These are phyloP conservation scores for Manduca sexta DNA, from an alignment of 1,140 invertebrate species.

Conservation along the genomic window DNA sequence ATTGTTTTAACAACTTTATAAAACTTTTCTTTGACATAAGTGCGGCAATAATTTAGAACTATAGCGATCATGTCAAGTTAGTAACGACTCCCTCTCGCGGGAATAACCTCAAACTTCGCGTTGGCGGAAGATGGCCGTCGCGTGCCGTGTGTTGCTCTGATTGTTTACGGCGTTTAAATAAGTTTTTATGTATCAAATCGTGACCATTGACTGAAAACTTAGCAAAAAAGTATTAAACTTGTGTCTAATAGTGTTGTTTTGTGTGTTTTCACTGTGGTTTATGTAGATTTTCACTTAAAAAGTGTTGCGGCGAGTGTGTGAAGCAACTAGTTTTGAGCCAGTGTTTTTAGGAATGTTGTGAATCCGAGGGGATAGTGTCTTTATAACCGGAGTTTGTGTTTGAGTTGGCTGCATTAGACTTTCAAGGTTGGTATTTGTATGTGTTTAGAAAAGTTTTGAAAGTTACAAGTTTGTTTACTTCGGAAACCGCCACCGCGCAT, in stretches of 20 bases:
- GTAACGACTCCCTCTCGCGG: conserved; percentile 42
- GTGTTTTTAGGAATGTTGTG: conserved; percentile 66
- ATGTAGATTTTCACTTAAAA: conserved; percentile 53
- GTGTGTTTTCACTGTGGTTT: conserved; percentile 32
- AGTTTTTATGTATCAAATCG: conserved; percentile 49
- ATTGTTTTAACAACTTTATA: too few species aligned
- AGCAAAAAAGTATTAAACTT: conserved; percentile 25
- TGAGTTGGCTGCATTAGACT: conserved; percentile 22
- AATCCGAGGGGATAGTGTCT: conserved; percentile 57
- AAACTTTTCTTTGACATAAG: too few species aligned
- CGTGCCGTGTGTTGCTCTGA: conserved; percentile 58
- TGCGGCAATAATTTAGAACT: too few species aligned
- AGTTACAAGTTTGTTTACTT: conserved; percentile 55
- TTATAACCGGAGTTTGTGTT: conserved; percentile 32
- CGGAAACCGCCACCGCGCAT: conserved; percentile 53
- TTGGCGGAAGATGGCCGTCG: conserved; percentile 69
- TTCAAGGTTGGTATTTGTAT: conserved; percentile 40
- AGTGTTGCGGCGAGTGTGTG: conserved; percentile 55
- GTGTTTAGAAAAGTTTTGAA: conserved; percentile 41
- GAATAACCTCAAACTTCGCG: conserved; percentile 46
- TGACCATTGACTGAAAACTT: conserved; percentile 31
- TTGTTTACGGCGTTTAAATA: conserved; percentile 57
- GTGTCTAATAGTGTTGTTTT: conserved; percentile 17
- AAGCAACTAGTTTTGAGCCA: conserved; percentile 61
- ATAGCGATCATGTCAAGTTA: not conserved